Percentiles rank a stretch among this genome's conserved stretches.
These are phyloP conservation scores for Augochlorella aurata DNA, from an alignment of 2,888 invertebrate species.

Conservation along the genomic window DNA sequence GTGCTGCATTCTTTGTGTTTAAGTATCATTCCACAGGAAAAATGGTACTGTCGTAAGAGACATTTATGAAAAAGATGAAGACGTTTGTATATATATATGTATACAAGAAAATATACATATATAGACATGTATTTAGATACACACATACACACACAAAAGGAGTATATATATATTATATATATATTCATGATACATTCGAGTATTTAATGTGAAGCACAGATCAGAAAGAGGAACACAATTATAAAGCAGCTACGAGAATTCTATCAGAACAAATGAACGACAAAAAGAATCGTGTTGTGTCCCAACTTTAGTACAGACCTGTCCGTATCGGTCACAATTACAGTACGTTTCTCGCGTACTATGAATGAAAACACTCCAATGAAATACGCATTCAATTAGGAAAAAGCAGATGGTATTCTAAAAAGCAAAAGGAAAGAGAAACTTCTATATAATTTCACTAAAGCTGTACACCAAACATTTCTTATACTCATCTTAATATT, in stretches of 20 bases:
- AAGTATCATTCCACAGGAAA: constrained; percentile 65
- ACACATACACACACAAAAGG: neutral
- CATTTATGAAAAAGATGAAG: constrained; percentile 65
- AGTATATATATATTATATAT: constrained; percentile 26
- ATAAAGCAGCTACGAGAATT: constrained; percentile 44
- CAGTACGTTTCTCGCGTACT: constrained; percentile 26
- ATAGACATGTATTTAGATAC: constrained; percentile 16
- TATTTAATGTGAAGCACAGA: constrained; percentile 71
- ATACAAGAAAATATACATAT: constrained; percentile 17
- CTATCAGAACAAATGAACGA: constrained; percentile 38
- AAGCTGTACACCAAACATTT: constrained; percentile 60
- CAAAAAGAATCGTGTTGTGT: constrained; percentile 37
- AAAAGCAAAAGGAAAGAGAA: constrained; percentile 30
- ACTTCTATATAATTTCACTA: constrained; percentile 31
- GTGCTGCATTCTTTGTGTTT: constrained; percentile 58
- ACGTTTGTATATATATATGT: constrained; percentile 41
- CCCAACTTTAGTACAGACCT: constrained; percentile 43
- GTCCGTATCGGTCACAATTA: constrained; percentile 22
- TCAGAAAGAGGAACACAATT: constrained; percentile 46
- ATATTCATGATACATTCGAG: constrained; percentile 72
- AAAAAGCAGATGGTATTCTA: constrained; percentile 43
- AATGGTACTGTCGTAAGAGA: constrained; percentile 67
- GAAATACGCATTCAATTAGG: constrained; percentile 35
- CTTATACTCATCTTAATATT: constrained; percentile 43
- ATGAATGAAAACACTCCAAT: constrained; percentile 30